Conservation (phyloP, 2,113 vertebrate genomes). For the Nycticorax nycticorax region DNA sequence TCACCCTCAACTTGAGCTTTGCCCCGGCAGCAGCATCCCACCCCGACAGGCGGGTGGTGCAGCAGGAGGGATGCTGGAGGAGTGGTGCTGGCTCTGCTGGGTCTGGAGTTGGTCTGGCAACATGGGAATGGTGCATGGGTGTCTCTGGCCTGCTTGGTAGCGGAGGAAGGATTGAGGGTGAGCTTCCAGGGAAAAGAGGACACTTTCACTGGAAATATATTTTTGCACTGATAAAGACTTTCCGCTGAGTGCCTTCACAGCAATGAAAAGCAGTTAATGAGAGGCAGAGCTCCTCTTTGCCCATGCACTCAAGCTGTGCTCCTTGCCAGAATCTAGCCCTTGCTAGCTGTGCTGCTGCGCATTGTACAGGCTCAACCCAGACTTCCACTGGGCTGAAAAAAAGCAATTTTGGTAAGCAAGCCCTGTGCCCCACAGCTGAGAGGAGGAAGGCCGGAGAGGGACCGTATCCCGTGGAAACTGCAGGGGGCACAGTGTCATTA, state of each 20-base stretch:
- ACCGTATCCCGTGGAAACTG: constrained; percentile 54
- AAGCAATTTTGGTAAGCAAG: background rate
- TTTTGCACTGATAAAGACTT: background rate
- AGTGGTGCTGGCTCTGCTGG: rapidly evolving
- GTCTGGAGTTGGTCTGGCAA: background rate
- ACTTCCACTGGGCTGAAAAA: background rate
- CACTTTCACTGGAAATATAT: background rate
- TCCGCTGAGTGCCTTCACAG: background rate
- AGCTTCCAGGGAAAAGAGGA: background rate
- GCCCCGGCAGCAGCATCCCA: background rate
- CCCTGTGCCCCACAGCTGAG: background rate
- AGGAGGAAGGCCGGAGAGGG: background rate
- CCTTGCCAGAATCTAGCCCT: background rate
- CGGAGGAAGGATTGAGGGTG: background rate
- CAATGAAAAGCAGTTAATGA: background rate
- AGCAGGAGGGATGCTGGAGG: background rate
- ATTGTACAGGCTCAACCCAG: background rate
- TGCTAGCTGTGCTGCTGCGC: background rate
- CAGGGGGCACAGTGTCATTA: constrained; percentile 70
- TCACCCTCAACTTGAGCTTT: background rate
- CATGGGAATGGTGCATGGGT: background rate
- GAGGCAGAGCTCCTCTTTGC: background rate
- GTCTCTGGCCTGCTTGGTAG: background rate
- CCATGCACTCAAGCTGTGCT: background rate
- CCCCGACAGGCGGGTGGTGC: rapidly evolving